Conservation (phyloP, 1,140 invertebrate species). For the Hypsibius dujardini region DNA sequence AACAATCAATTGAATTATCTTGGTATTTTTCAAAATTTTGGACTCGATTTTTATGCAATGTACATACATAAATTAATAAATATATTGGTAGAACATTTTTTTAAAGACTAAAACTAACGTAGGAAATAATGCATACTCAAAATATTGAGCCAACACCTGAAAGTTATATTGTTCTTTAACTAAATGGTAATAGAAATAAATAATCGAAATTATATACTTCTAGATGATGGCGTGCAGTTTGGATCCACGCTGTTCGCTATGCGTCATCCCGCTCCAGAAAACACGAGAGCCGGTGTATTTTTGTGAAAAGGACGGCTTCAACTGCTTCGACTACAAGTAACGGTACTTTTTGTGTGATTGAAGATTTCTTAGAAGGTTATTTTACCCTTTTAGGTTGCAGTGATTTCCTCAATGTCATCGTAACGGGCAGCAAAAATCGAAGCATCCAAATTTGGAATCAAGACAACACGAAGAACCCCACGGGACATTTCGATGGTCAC, state of each 20-base stretch:
- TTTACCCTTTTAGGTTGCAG: neutral
- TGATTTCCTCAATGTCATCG: slow-evolving; percentile 15
- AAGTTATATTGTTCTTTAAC: too few species aligned
- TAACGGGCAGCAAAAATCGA: neutral
- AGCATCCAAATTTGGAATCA: slow-evolving; percentile 5
- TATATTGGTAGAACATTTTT: too few species aligned
- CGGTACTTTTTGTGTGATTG: neutral
- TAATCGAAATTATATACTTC: neutral
- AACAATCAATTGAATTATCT: neutral
- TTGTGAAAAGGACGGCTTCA: neutral
- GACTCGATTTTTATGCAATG: too few species aligned
- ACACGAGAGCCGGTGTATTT: neutral
- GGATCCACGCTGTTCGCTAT: neutral
- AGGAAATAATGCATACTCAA: too few species aligned
- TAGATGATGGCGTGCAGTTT: neutral
- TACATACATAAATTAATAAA: too few species aligned
- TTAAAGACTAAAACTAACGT: too few species aligned
- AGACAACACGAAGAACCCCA: neutral
- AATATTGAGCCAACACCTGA: too few species aligned
- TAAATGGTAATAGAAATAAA: too few species aligned
- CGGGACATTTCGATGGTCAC: slow-evolving; percentile 6
- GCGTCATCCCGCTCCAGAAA: slow-evolving; percentile 1
- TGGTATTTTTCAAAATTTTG: too few species aligned
- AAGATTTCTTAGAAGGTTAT: neutral
- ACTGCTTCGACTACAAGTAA: slow-evolving; percentile 14